Evolutionary conservation across 1,140 invertebrate genomes (phyloP).

Genomic region (Drosophila hydei): DNA sequence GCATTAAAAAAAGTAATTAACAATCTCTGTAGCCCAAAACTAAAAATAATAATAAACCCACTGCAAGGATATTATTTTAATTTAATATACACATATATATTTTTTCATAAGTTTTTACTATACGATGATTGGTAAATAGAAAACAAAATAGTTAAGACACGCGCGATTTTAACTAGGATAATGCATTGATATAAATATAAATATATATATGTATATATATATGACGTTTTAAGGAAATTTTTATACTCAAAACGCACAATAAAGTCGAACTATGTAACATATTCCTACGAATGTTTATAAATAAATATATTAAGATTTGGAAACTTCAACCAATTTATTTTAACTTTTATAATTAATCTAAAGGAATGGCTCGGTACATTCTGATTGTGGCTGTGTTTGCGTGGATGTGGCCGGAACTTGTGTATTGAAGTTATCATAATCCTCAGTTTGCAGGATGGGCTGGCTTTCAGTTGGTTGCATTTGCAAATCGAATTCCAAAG

Average conservation of each 20-base stretch:
- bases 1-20: not conserved
- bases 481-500: not conserved
- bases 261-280: slow-evolving; percentile 30
- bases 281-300: slow-evolving; percentile 21
- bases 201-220: slow-evolving; percentile 18
- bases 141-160: not conserved
- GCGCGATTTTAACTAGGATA: slow-evolving; percentile 41
- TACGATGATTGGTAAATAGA: slow-evolving; percentile 10
- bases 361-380: slow-evolving; percentile 5
- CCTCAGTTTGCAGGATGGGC: not conserved
- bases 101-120: slow-evolving; percentile 29
- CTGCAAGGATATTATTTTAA: slow-evolving; percentile 15
- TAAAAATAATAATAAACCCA: not conserved
- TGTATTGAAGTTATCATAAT: slow-evolving; percentile 48
- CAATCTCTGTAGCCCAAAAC: not conserved
- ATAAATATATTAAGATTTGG: slow-evolving; percentile 4
- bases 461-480: slow-evolving; percentile 14
- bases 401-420: slow-evolving; percentile 55
- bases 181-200: slow-evolving; percentile 7
- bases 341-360: not conserved
- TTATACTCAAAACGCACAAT: slow-evolving; percentile 50
- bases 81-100: slow-evolving; percentile 25
- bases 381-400: slow-evolving; percentile 13
- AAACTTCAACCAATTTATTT: not conserved
- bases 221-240: slow-evolving; percentile 46